These are phyloP conservation scores for Eupithecia abbreviata DNA, from an alignment of 2,888 invertebrate genomes.

Conservation along the genomic window DNA sequence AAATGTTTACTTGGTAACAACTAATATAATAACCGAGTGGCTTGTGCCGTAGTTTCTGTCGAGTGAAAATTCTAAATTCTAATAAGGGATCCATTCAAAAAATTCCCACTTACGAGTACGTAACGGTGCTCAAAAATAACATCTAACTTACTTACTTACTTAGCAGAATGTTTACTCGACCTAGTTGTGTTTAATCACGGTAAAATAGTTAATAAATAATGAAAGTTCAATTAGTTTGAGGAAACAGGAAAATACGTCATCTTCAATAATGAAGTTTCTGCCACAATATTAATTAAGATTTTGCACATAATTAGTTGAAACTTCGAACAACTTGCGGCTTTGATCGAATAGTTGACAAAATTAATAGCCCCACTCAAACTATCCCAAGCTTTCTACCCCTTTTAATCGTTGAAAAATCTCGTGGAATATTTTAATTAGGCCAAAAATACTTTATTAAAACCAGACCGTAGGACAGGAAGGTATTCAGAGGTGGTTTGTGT, in stretches of 20 bases:
- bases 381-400: slow-evolving; percentile 52
- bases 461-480: slow-evolving; percentile 52
- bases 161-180: not conserved
- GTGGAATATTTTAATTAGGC: slow-evolving; percentile 74
- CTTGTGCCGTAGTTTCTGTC: not conserved
- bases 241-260: not conserved
- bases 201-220: not conserved
- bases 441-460: slow-evolving; percentile 75
- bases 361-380: slow-evolving; percentile 57
- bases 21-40: not conserved
- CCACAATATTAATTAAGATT: slow-evolving; percentile 25
- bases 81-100: not conserved
- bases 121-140: not conserved
- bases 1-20: not conserved
- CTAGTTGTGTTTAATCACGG: not conserved
- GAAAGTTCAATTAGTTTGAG: not conserved
- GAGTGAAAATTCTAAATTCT: not conserved
- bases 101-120: no score
- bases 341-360: slow-evolving; percentile 63
- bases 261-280: slow-evolving; percentile 11
- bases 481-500: slow-evolving; percentile 8
- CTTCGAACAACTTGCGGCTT: slow-evolving; percentile 45
- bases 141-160: not conserved
- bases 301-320: slow-evolving; percentile 43
- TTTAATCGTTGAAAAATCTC: slow-evolving; percentile 54